Evolutionary conservation across 2,888 invertebrate genomes (phyloP), one percentile per base, ranked within the genome.

Genomic region (Rhagophthalmus giganteus): DNA sequence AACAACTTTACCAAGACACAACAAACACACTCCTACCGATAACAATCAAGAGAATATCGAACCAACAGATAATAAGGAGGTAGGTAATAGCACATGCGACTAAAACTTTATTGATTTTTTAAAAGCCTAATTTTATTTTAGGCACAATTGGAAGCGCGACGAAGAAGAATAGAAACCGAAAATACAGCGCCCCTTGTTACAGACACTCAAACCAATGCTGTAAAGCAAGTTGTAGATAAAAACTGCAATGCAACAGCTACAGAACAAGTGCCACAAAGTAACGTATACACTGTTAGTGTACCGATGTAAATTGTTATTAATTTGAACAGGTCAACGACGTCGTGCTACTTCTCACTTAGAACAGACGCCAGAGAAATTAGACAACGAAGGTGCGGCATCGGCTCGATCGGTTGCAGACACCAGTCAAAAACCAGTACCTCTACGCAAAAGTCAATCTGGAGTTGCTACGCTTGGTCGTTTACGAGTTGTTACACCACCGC

Each of bases 401-500:
- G 80, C 79, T 10, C 76, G 79, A 44, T 81, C 79, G 10, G 76
- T 69, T 5, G 73, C 73, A 3, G 74, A 74, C 53, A 70, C 69
- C 13, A 69, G 69, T 45, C 70, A 67, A 20, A 71, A 72, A 55
- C 67, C 74, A 24, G 65, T 70, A 20, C 74, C 75, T 2, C 57
- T 75, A 14, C 66, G 75, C 24, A 75, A 75, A 59, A 71, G 71
- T 41, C 74, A 74, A 31, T 76, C 73, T 59, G 82, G 81, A 0
- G 85, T 86, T 0, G 84, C 87, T 4, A 87, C 87, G 0, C 78
- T 88, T 63, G 88, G 87, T 0, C 78, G 89, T 0, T 75, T 89
- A 28, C 80, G 89, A 3, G 88, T 88, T 3, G 83, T 86, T 27
- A 83, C 84, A 10, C 64, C 67, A 1, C 77, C 47, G 50, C 62